These are phyloP conservation scores for Ichneumoninae sp. DNA, from an alignment of 2,888 invertebrate species.

Conservation along the genomic window DNA sequence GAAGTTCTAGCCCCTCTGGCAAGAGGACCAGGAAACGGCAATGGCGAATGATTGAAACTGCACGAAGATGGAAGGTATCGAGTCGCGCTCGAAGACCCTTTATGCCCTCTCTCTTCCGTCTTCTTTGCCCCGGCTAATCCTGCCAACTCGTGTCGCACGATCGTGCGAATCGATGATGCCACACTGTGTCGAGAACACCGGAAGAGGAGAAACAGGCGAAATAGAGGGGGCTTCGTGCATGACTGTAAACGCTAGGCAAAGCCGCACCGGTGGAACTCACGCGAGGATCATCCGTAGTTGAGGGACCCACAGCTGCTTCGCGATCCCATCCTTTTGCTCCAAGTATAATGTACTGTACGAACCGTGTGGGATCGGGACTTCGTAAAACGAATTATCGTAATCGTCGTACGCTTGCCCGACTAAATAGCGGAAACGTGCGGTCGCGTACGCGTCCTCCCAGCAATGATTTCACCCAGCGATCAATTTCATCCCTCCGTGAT, in stretches of 20 bases:
- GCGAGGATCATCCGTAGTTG: slow-evolving; percentile 49
- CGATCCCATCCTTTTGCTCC: slow-evolving; percentile 43
- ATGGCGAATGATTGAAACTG: slow-evolving; percentile 25
- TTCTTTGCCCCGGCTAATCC: slow-evolving; percentile 46
- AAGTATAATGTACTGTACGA: background rate
- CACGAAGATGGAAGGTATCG: slow-evolving; percentile 40
- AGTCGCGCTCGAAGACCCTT: slow-evolving; percentile 19
- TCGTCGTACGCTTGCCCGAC: slow-evolving; percentile 66
- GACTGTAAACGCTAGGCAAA: slow-evolving; percentile 55
- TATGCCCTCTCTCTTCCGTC: slow-evolving; percentile 16
- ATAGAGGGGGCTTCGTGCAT: slow-evolving; percentile 55
- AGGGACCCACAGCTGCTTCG: background rate
- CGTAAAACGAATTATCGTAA: slow-evolving; percentile 67
- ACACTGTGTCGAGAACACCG: slow-evolving; percentile 59
- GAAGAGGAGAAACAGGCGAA: slow-evolving; percentile 44
- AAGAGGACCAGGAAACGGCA: slow-evolving; percentile 39
- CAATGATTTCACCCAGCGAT: background rate
- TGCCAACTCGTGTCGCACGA: slow-evolving; percentile 60
- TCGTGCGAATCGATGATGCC: slow-evolving; percentile 62
- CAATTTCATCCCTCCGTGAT: background rate
- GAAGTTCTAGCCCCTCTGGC: background rate
- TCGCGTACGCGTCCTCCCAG: slow-evolving; percentile 44
- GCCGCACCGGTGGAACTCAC: slow-evolving; percentile 52
- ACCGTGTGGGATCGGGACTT: slow-evolving; percentile 22
- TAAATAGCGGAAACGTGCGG: slow-evolving; percentile 70